phyloP scores from a whole-genome alignment of 1,140 invertebrate genomes.

The Zaprionus camerounensis region DNA sequence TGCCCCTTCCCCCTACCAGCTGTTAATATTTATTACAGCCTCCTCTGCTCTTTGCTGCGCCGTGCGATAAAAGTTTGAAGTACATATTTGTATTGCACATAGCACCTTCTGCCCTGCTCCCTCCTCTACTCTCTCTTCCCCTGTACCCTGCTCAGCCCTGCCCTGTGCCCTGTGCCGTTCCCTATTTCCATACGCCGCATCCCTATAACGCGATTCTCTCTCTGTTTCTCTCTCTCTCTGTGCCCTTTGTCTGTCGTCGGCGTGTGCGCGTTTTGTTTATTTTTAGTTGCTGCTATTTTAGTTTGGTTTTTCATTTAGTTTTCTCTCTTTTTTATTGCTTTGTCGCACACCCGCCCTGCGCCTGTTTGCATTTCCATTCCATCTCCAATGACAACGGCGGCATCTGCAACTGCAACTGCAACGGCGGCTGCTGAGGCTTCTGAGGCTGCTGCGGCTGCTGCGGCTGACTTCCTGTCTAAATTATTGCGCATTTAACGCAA shows the following conservation, averaged over 20 bases:
- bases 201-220: not conserved
- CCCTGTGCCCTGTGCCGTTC: not conserved
- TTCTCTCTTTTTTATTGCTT: conserved; percentile 39
- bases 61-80: conserved; percentile 1
- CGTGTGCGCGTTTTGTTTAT: conserved; percentile 64
- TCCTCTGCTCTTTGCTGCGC: not conserved
- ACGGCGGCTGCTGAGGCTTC: conserved; percentile 11
- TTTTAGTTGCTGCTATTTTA: conserved; percentile 72
- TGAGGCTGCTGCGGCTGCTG: conserved; percentile 15
- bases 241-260: conserved; percentile 68
- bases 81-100: not conserved
- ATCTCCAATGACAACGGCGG: conserved; percentile 16
- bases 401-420: conserved; percentile 27
- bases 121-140: no score
- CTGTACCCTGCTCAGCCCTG: not conserved
- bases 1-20: not conserved
- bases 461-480: conserved; percentile 72
- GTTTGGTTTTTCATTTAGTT: conserved; percentile 62
- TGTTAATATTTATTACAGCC: conserved; percentile 4
- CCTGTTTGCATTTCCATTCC: conserved; percentile 56
- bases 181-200: conserved; percentile 13
- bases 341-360: conserved; percentile 40
- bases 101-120: not conserved
- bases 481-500: conserved; percentile 63
- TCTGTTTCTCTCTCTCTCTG: conserved; percentile 4